phyloP scores from a whole-genome alignment of 1,140 invertebrate species.

The Oedothorax gibbosus region DNA sequence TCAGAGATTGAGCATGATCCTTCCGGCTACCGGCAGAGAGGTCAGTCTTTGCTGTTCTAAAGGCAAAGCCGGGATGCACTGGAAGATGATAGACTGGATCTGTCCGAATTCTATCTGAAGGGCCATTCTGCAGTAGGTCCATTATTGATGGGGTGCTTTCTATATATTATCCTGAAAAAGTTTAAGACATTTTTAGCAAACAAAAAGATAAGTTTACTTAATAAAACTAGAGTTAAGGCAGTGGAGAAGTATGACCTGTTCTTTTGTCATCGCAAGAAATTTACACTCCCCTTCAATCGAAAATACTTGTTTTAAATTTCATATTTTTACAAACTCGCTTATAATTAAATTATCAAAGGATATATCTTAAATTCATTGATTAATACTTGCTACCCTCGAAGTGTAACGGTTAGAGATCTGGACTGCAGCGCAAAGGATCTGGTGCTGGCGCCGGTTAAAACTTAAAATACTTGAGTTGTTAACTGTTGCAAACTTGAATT shows the following conservation, averaged over 20 bases:
- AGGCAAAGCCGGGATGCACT: constrained; percentile 28
- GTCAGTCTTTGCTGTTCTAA: constrained; percentile 32
- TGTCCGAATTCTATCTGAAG: constrained; percentile 33
- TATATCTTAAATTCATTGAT: too few relatives aligned
- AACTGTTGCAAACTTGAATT: too few relatives aligned
- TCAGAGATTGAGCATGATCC: constrained; percentile 16
- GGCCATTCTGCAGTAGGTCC: constrained; percentile 5
- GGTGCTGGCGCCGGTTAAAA: too few relatives aligned
- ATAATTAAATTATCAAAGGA: too few relatives aligned
- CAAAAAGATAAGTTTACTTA: not conserved
- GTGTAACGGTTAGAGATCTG: too few relatives aligned
- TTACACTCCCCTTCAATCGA: too few relatives aligned
- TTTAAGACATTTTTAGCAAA: not conserved
- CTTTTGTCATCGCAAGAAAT: too few relatives aligned
- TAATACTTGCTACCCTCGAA: too few relatives aligned
- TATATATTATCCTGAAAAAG: constrained; percentile 9
- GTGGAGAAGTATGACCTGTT: not conserved
- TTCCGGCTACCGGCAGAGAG: constrained; percentile 15
- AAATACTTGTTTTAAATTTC: too few relatives aligned
- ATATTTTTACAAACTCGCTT: too few relatives aligned
- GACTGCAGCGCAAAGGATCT: too few relatives aligned
- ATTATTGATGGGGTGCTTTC: constrained; percentile 2
- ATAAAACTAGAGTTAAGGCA: not conserved
- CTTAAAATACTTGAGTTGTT: too few relatives aligned
- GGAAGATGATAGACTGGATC: not conserved